Conservation (phyloP, 2,797 vertebrate genomes). For the Synanceia verrucosa region DNA sequence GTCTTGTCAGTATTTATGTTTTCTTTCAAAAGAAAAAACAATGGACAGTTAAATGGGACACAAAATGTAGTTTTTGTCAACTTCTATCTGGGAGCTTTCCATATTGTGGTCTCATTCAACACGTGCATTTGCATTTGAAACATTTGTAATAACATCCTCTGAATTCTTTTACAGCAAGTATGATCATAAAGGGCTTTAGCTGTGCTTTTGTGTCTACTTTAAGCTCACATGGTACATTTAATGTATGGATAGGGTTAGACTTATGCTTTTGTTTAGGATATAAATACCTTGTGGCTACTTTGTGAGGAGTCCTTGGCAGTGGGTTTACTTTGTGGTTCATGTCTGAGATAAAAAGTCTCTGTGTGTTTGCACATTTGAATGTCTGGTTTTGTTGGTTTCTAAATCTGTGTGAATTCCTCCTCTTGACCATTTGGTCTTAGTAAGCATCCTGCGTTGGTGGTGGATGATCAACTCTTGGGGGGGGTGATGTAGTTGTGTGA, state of each 20-base stretch:
- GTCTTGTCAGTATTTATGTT: neutral
- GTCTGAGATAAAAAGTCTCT: neutral
- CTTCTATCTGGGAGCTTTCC: neutral
- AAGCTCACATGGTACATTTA: neutral
- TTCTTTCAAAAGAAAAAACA: neutral
- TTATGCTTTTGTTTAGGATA: conserved; percentile 4
- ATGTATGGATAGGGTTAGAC: neutral
- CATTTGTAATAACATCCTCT: neutral
- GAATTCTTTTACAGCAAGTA: neutral
- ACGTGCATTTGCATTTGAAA: neutral
- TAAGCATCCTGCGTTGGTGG: conserved; percentile 25
- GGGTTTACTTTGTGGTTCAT: conserved; percentile 3
- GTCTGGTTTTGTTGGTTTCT: conserved; percentile 20
- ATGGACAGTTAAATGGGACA: neutral
- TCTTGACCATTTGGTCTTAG: conserved; percentile 21
- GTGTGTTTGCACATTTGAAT: conserved; percentile 13
- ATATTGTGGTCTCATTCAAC: neutral
- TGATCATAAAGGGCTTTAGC: neutral
- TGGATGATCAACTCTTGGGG: conserved; percentile 18
- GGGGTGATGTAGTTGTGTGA: conserved; percentile 14
- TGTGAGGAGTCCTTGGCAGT: neutral
- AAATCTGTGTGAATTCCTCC: neutral
- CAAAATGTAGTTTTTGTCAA: neutral
- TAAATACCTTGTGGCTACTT: conserved; percentile 3
- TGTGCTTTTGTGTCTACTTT: neutral